Conservation (phyloP, 2,113 vertebrate genomes). For the Calonectris borealis region DNA sequence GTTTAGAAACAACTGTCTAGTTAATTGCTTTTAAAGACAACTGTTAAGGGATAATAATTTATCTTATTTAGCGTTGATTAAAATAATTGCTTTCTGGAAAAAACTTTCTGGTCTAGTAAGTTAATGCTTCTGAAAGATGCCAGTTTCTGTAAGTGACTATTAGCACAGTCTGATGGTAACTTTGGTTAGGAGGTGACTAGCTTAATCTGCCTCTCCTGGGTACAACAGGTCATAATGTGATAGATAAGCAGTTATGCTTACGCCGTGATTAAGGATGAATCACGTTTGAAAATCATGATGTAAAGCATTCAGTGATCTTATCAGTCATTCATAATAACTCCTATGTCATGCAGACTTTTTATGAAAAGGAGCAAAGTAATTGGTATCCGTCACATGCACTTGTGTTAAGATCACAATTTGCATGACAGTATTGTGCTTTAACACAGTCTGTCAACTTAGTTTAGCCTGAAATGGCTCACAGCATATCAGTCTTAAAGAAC, state of each 20-base stretch:
- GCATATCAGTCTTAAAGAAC: background rate
- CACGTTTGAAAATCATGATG: background rate
- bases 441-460: slow-evolving; percentile 39
- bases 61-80: background rate
- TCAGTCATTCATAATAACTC: background rate
- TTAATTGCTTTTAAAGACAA: background rate
- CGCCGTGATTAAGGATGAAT: background rate
- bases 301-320: background rate
- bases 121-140: background rate
- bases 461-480: slow-evolving; percentile 20
- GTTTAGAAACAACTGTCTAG: background rate
- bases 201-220: background rate
- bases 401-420: slow-evolving; percentile 48
- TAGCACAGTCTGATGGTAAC: background rate
- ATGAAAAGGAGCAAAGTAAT: background rate
- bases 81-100: slow-evolving; percentile 11
- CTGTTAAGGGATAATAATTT: background rate
- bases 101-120: background rate
- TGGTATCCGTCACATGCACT: background rate
- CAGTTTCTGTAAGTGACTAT: background rate
- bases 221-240: background rate
- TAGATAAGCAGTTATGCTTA: background rate
- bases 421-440: background rate
- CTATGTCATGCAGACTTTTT: background rate
- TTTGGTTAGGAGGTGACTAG: background rate